Conservation (phyloP, 2,888 invertebrate genomes). For the Scaptomyza tumidula region DNA sequence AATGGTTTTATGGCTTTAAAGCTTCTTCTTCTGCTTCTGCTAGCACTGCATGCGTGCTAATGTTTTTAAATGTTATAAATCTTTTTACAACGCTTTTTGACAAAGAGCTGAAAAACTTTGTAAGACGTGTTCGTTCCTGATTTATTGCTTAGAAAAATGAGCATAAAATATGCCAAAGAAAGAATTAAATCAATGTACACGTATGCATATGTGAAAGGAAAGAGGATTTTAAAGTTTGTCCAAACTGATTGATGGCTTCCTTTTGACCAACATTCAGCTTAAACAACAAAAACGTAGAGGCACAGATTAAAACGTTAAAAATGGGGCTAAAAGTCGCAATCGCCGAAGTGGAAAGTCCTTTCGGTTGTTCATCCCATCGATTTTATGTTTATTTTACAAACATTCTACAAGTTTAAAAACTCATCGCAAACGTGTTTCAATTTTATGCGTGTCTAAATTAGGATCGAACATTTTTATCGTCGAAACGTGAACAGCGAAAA, state of each 20-base stretch:
- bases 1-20: slow-evolving; percentile 5
- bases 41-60: background rate
- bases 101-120: slow-evolving; percentile 1
- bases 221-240: background rate
- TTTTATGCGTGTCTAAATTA: background rate
- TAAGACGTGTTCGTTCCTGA: background rate
- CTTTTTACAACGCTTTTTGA: background rate
- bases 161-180: slow-evolving; percentile 3
- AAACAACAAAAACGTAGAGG: background rate
- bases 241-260: background rate
- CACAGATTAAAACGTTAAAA: background rate
- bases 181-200: background rate
- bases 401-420: background rate
- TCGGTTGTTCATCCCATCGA: too few species aligned
- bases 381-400: background rate
- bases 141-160: background rate
- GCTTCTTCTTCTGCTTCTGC: background rate
- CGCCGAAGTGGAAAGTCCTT: too few species aligned
- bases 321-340: background rate
- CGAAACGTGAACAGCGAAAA: background rate
- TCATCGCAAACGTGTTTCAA: background rate
- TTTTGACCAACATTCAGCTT: background rate
- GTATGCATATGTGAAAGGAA: background rate
- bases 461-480: background rate
- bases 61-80: slow-evolving; percentile 20